A percentile compares a stretch with the other conserved stretches of the same genome.
phyloP scores from a whole-genome alignment of 2,113 vertebrate genomes.

The Pseudonaja textilis region DNA sequence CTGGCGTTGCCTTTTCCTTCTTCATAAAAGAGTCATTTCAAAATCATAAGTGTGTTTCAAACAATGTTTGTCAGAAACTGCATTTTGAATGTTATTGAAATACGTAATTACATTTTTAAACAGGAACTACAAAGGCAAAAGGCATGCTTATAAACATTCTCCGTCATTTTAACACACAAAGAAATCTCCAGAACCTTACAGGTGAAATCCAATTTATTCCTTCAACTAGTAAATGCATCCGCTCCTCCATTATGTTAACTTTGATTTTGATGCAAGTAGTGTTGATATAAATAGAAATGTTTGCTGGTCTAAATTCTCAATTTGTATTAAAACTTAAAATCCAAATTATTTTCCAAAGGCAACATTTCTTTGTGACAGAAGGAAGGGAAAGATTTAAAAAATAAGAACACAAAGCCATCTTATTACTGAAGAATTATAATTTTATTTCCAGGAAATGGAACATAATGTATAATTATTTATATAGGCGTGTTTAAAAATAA shows the following conservation, averaged over 20 bases:
- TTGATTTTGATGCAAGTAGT: not conserved
- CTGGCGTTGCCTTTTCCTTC: constrained; percentile 47
- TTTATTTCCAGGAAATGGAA: not conserved
- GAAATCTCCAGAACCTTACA: constrained; percentile 18
- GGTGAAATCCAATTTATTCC: constrained; percentile 4
- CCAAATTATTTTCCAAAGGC: constrained; percentile 10
- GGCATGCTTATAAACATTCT: not conserved
- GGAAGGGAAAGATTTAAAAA: not conserved
- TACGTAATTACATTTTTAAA: not conserved
- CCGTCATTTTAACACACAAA: not conserved
- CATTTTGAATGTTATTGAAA: constrained; percentile 23
- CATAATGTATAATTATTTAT: not conserved
- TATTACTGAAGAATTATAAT: not conserved
- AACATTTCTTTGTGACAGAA: constrained; percentile 8
- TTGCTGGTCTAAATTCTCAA: constrained; percentile 15
- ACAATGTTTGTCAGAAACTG: constrained; percentile 34
- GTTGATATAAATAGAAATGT: not conserved
- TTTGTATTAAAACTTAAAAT: constrained; percentile 33
- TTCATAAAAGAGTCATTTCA: constrained; percentile 47
- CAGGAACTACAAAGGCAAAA: constrained; percentile 33
- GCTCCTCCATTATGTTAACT: constrained; percentile 28
- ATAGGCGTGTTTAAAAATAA: not conserved
- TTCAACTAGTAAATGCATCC: not conserved
- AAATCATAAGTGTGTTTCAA: constrained; percentile 42
- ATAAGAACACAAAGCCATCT: not conserved